Base-by-base conservation (phyloP, 2,113 vertebrate species). In the Rostratula benghalensis region DNA sequence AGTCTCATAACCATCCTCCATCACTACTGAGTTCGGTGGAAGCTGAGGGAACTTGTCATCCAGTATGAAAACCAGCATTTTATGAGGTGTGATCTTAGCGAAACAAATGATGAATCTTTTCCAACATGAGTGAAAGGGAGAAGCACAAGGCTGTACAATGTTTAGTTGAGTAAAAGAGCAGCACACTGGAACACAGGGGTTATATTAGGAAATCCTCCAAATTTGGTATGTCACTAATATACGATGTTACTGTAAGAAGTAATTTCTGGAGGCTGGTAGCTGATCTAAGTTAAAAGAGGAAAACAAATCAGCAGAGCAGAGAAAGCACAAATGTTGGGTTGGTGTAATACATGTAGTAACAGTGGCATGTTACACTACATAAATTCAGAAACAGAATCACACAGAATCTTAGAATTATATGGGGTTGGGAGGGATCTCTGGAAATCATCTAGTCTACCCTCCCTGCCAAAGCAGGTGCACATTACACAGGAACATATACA, bases 281-380 rank as follows among this genome's bases (percentile, higher is more conserved):
- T 89, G 51, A 80, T 82, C n/a, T 78, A 37, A 82, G 28, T 80
- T 87, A 74, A 68, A 96, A 87, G 65, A 83, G 53, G 30, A 89
- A 89, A 84, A 80, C 69, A 5, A 91, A 61, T 84, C 71, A 85
- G 88, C 8, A 91, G 37, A 81, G 35, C 68, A 71, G 87, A 87
- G 73, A 67, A 80, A 87, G 65, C 80, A 79, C 16, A 24, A 79
- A 19, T 41, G 35, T 61, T 59, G 11, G 12, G 35, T 86, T 37
- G 53, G 6, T 54, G 19, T 48, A 33, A 41, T 39, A 21, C 20
- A 27, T 63, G 67, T 64, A 65, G 57, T 50, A 81, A 27, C 56
- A 80, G 45, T 23, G 77, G 48, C 8, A 4, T 59, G 33, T 50
- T 60, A 74, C 0, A 0, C 43, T 45, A 59, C 35, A 31, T 53